These are phyloP conservation scores for Stigmatopora argus DNA, from an alignment of 2,113 vertebrate genomes.

Conservation along the genomic window DNA sequence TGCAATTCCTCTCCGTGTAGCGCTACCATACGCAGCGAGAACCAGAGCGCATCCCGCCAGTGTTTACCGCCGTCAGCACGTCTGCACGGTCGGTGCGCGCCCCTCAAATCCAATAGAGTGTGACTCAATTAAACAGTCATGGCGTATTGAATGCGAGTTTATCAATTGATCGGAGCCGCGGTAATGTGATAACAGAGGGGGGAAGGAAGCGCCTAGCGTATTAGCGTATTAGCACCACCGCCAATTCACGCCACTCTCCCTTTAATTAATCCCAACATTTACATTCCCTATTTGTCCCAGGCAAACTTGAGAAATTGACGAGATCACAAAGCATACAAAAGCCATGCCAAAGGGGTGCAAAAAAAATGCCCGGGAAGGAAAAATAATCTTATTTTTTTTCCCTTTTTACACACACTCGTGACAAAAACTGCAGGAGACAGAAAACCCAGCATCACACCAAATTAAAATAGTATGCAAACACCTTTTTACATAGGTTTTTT, in stretches of 20 bases:
- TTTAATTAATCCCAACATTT: conserved; percentile 63
- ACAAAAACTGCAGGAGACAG: conserved; percentile 47
- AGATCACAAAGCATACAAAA: conserved; percentile 33
- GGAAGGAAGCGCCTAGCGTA: conserved; percentile 84
- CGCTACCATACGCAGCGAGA: conserved; percentile 30
- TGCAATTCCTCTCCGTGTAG: conserved; percentile 28
- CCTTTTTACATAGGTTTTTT: conserved; percentile 43
- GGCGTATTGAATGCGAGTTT: conserved; percentile 91
- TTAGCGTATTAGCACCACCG: conserved; percentile 64
- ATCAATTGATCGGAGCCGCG: conserved; percentile 95
- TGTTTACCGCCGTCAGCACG: conserved; percentile 91
- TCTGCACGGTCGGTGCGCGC: conserved; percentile 73
- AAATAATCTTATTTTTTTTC: conserved; percentile 19
- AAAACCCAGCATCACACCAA: conserved; percentile 17
- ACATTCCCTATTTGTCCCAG: conserved; percentile 20
- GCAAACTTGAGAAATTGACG: conserved; percentile 31
- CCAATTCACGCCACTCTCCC: conserved; percentile 53
- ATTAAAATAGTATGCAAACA: conserved; percentile 50
- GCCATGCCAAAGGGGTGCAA: conserved; percentile 57
- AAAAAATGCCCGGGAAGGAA: conserved; percentile 37
- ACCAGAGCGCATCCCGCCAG: conserved; percentile 69
- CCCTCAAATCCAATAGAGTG: conserved; percentile 96
- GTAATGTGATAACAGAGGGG: conserved; percentile 97
- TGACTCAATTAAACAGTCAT: conserved; percentile 99
- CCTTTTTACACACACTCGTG: conserved; percentile 35